A percentile compares a stretch with the other conserved stretches of the same genome.
Conservation (phyloP, 1,140 invertebrate genomes). For the Andricus grossulariae region DNA sequence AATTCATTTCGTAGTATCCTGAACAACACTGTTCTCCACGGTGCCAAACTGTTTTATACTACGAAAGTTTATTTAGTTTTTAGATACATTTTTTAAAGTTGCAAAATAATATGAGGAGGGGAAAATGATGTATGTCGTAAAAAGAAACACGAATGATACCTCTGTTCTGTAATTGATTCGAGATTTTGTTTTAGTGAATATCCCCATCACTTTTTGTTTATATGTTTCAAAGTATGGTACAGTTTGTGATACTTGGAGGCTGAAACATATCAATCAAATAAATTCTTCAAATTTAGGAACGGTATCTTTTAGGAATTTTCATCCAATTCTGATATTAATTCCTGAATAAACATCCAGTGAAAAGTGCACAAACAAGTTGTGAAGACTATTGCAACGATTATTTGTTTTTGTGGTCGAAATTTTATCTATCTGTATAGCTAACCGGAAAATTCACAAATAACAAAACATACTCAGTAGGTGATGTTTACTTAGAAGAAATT, state of each 20-base stretch:
- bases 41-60: constrained; percentile 13
- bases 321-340: no score
- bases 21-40: neutral
- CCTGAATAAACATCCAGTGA: neutral
- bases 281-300: no score
- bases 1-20: neutral
- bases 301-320: no score
- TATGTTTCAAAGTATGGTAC: constrained; percentile 52
- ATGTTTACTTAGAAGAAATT: no score
- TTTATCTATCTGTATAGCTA: neutral
- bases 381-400: neutral
- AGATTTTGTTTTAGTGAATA: constrained; percentile 36
- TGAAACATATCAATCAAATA: no score
- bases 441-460: neutral
- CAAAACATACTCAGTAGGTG: neutral
- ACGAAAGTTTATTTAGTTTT: neutral
- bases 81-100: neutral
- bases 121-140: constrained; percentile 37
- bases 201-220: constrained; percentile 21
- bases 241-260: neutral
- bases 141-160: constrained; percentile 44
- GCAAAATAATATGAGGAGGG: neutral
- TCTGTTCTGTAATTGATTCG: constrained; percentile 51
- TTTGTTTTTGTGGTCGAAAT: neutral
- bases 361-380: neutral